phyloP scores from a whole-genome alignment of 2,888 invertebrate species.

The Protodeltote pygarga region DNA sequence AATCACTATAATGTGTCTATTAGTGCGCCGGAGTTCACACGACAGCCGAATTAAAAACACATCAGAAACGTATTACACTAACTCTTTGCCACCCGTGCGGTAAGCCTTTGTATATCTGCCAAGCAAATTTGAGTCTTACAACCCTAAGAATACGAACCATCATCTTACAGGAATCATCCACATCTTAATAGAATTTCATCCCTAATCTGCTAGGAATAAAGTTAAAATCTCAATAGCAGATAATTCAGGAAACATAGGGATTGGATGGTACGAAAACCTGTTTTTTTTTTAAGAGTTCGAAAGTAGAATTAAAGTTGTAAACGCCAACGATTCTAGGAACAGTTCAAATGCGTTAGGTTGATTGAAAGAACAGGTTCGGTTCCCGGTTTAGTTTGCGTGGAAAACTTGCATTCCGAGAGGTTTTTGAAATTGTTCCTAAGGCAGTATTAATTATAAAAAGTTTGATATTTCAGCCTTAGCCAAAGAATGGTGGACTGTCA shows the following conservation, averaged over 20 bases:
- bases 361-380: conserved; percentile 21
- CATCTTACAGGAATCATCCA: conserved; percentile 11
- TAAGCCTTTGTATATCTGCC: conserved; percentile 31
- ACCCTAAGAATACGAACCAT: conserved; percentile 25
- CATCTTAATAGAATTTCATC: conserved; percentile 13
- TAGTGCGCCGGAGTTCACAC: conserved; percentile 82
- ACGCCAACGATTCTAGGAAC: conserved; percentile 33
- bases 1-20: conserved; percentile 75
- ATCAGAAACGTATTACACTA: conserved; percentile 82
- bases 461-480: too few relatives aligned
- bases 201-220: neutral
- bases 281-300: conserved; percentile 54
- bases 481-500: too few relatives aligned
- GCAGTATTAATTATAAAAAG: too few relatives aligned
- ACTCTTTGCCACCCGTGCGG: conserved; percentile 72
- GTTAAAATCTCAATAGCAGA: conserved; percentile 18
- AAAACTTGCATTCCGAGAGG: too few relatives aligned
- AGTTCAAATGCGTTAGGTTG: conserved; percentile 15
- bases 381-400: neutral
- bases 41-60: conserved; percentile 81
- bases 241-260: conserved; percentile 59
- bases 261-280: conserved; percentile 49
- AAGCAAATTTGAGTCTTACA: conserved; percentile 19
- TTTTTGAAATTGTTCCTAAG: too few relatives aligned
- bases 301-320: conserved; percentile 58